Evolutionary conservation across 2,888 invertebrate species (phyloP), one percentile per base, ranked within the genome.

Genomic region (Orthosia incerta): DNA sequence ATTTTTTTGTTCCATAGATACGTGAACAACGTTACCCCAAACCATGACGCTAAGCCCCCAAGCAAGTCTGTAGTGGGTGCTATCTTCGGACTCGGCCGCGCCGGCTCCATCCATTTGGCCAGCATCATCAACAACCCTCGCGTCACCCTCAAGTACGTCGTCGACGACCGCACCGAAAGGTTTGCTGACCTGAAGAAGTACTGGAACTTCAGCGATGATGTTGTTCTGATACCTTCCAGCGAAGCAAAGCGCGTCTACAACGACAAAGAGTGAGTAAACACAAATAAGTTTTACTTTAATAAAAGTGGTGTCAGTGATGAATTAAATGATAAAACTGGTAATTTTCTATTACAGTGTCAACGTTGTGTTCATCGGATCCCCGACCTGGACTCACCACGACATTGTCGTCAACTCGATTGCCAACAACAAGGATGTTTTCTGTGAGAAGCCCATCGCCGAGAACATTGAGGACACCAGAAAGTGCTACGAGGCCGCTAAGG

Each of bases 381-480:
- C 97, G 1, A 97, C 97, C 0, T 94, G 91, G 89, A 96, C 97
- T 0, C 97, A 97, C 86, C 97, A 97, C 84, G 92, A 91, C 9
- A 96, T 97, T 23, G 96, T 97, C 0, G 94, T 94, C 0, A 94
- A 94, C 74, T 95, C 97, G 2, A 91, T 97, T 56, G 92, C 94
- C 15, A 93, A 95, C 70, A 95, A 96, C 78, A 98, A 97, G 88
- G 97, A 97, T 26, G 97, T 98, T 0, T 97, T 97, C 89, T 97
- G 97, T 85, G 98, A 98, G 90, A 98, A 98, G 86, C 98, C 98
- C 0, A 96, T 98, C 15, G 97, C 97, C 0, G 96, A 97, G 84
- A 94, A 95, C 75, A 92, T 95, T 4, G 93, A 95, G 45, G 95
- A 96, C 13, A 97, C 97, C 0, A 93, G 93, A 78, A 96, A 94